These are phyloP conservation scores for Syngnathus floridae DNA, from an alignment of 2,113 vertebrate species.

Conservation along the genomic window DNA sequence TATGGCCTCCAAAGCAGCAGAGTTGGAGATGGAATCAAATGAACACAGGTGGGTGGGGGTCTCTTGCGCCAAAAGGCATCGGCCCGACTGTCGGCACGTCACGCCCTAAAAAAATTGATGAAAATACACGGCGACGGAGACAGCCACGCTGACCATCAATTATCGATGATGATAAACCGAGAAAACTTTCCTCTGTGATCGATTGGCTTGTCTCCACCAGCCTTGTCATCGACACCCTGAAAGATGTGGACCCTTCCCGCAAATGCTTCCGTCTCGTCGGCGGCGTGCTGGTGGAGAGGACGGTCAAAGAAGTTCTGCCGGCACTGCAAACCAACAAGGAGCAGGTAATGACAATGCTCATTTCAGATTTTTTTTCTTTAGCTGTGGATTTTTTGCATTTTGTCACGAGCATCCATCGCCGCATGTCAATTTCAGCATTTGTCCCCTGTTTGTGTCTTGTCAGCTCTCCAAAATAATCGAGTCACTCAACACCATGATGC, in stretches of 20 bases:
- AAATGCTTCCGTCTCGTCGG: conserved; percentile 88
- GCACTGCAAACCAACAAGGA: conserved; percentile 86
- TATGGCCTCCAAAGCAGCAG: conserved; percentile 83
- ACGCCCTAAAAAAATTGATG: no score
- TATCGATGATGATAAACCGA: no score
- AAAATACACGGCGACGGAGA: no score
- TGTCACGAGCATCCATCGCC: no score
- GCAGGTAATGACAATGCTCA: conserved; percentile 68
- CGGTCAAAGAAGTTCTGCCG: conserved; percentile 88
- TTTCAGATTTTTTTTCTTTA: no score
- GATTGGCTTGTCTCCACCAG: conserved; percentile 49
- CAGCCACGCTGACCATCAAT: no score
- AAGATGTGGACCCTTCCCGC: conserved; percentile 81
- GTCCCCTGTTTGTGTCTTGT: not conserved
- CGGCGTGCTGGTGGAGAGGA: conserved; percentile 85
- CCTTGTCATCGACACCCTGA: conserved; percentile 86
- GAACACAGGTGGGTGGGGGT: conserved; percentile 77
- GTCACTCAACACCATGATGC: conserved; percentile 79
- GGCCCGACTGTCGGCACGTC: no score
- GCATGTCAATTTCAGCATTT: no score
- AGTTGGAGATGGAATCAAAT: conserved; percentile 89
- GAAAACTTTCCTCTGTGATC: not conserved
- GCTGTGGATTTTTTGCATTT: no score
- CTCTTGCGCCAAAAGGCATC: no score
- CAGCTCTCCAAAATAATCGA: conserved; percentile 82